Evolutionary conservation across 2,797 vertebrate species (phyloP).

Genomic region (Valencia hispanica): DNA sequence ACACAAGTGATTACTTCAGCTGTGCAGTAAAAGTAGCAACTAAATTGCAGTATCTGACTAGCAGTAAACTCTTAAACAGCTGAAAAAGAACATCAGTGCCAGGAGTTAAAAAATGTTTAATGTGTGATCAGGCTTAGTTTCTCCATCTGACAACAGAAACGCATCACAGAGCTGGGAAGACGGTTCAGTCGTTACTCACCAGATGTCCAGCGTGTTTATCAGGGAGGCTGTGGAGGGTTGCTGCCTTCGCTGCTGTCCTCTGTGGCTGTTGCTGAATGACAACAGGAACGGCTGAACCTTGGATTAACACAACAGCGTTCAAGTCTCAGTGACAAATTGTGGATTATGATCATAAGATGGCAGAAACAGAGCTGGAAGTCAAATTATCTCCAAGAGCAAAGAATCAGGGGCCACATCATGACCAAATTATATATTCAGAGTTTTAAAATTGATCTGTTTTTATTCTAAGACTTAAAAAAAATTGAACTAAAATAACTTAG

Average conservation of each 20-base stretch:
- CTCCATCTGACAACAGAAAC: slow-evolving; percentile 12
- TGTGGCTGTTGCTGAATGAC: slow-evolving; percentile 43
- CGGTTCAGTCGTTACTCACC: slow-evolving; percentile 52
- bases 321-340: slow-evolving; percentile 5
- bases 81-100: neutral
- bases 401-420: slow-evolving; percentile 3
- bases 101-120: neutral
- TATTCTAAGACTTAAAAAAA: neutral
- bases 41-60: neutral
- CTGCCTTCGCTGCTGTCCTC: slow-evolving; percentile 20
- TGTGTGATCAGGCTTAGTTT: neutral
- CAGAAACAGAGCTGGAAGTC: slow-evolving; percentile 9
- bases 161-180: slow-evolving; percentile 6
- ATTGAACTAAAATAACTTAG: neutral
- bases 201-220: slow-evolving; percentile 39
- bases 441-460: neutral
- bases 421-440: neutral
- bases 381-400: slow-evolving; percentile 16
- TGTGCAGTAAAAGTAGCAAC: neutral
- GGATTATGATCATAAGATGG: slow-evolving; percentile 20
- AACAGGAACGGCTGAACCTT: slow-evolving; percentile 52
- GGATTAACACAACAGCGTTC: slow-evolving; percentile 14
- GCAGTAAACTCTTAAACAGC: neutral
- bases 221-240: slow-evolving; percentile 26
- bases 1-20: neutral